Percentiles rank a stretch among this genome's conserved stretches.
Evolutionary conservation across 2,797 vertebrate genomes (phyloP).

Genomic region (Gymnoscopelus microlampas): DNA sequence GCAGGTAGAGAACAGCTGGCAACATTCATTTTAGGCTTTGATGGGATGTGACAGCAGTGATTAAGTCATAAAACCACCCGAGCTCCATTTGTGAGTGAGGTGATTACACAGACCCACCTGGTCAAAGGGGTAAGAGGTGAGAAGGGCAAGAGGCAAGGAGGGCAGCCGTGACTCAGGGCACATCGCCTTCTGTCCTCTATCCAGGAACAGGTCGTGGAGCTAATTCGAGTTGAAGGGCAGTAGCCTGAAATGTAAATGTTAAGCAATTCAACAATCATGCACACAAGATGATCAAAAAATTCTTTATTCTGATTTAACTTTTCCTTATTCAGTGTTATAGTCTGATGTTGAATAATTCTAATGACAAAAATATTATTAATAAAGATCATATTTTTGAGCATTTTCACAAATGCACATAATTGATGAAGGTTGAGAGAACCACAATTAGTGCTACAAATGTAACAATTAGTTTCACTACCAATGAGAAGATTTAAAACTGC

Average conservation of each 20-base stretch:
- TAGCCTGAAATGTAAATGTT: neutral
- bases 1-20: slow-evolving; percentile 63
- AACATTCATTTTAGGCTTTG: slow-evolving; percentile 73
- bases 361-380: no score
- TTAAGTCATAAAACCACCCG: slow-evolving; percentile 77
- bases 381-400: slow-evolving; percentile 3
- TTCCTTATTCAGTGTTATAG: neutral
- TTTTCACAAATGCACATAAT: neutral
- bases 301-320: neutral
- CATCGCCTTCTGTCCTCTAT: slow-evolving; percentile 14
- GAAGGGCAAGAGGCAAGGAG: slow-evolving; percentile 25
- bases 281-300: neutral
- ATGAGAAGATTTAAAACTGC: neutral
- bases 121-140: slow-evolving; percentile 42
- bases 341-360: neutral
- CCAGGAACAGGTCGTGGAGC: slow-evolving; percentile 8
- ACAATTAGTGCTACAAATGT: neutral
- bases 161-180: slow-evolving; percentile 36
- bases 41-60: slow-evolving; percentile 73
- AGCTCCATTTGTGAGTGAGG: slow-evolving; percentile 61
- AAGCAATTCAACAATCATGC: neutral
- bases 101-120: slow-evolving; percentile 51
- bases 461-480: neutral
- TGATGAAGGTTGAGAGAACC: neutral
- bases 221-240: slow-evolving; percentile 17